Conservation (phyloP, 2,113 vertebrate genomes). For the Pithys albifrons region DNA sequence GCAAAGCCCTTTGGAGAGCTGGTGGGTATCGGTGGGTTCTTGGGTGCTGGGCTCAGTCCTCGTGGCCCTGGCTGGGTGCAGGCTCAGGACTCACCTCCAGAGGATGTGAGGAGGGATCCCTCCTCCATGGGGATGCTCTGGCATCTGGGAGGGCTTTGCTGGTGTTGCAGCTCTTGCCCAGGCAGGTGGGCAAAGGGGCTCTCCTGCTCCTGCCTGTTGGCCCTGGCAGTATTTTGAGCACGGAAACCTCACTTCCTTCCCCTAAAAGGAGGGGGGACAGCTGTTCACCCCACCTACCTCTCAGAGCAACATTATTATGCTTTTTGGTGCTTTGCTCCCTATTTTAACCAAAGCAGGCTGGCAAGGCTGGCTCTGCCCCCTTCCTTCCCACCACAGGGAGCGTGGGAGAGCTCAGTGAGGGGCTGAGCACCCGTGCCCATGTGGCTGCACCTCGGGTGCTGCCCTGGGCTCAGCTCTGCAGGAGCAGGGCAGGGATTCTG, state of each 20-base stretch:
- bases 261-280: neutral
- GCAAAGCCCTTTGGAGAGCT: neutral
- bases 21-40: fast-evolving
- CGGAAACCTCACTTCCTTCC: neutral
- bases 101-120: neutral
- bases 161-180: neutral
- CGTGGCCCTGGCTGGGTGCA: fast-evolving
- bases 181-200: neutral
- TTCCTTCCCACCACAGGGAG: fast-evolving
- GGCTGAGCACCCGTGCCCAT: neutral
- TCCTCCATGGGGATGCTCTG: fast-evolving
- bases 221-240: fast-evolving
- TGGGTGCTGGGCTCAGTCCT: neutral
- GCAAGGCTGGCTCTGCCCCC: neutral
- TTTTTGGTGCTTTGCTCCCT: neutral
- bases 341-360: neutral
- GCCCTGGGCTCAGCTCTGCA: neutral
- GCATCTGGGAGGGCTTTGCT: fast-evolving
- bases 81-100: neutral
- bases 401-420: neutral
- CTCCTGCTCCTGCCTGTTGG: neutral
- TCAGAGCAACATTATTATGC: fast-evolving
- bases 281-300: neutral
- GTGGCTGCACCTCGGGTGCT: neutral
- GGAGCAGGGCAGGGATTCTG: neutral